These are phyloP conservation scores for Nesogale talazaci DNA, from an alignment of 2,113 vertebrate species.

Conservation along the genomic window DNA sequence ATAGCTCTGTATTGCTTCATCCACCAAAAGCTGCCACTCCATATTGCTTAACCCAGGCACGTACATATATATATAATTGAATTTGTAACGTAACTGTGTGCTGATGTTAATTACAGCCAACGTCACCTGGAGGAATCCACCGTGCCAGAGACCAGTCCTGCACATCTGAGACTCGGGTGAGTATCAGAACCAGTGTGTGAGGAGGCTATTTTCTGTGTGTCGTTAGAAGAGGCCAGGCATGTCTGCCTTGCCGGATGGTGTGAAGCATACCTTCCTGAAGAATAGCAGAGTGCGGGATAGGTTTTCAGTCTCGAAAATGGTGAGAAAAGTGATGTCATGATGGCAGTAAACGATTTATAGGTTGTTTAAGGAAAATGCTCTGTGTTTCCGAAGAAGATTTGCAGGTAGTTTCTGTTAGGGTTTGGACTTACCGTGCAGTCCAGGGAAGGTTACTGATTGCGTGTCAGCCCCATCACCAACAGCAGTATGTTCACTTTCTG, in stretches of 20 bases:
- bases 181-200: neutral
- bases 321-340: neutral
- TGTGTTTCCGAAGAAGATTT: constrained; percentile 24
- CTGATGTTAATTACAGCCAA: neutral
- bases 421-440: constrained; percentile 15
- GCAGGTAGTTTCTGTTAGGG: constrained; percentile 33
- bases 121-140: constrained; percentile 19
- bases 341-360: constrained; percentile 10
- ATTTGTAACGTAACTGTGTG: neutral
- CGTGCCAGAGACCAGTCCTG: neutral
- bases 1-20: constrained; percentile 14
- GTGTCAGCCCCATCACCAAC: neutral
- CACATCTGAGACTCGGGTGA: constrained; percentile 35
- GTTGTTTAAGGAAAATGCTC: constrained; percentile 43
- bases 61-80: constrained; percentile 52
- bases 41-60: constrained; percentile 53
- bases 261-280: constrained; percentile 22
- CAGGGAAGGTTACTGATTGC: neutral
- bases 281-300: constrained; percentile 18
- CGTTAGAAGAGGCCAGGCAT: neutral
- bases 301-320: constrained; percentile 40
- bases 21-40: constrained; percentile 22
- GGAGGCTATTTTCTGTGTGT: neutral
- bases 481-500: neutral
- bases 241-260: neutral